Conservation (phyloP, 2,113 vertebrate species). For the Turdus rufiventris region DNA sequence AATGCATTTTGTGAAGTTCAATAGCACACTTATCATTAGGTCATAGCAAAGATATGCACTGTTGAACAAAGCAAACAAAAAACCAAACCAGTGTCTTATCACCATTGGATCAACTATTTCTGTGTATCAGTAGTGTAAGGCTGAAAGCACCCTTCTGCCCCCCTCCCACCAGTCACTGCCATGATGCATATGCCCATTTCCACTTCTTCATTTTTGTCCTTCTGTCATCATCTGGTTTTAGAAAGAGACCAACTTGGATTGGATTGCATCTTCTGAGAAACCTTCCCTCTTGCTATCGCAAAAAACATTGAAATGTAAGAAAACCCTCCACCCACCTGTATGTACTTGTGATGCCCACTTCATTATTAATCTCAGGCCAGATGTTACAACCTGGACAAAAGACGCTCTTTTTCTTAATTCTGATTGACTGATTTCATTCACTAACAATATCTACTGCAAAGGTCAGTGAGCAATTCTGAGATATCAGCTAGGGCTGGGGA, state of each 20-base stretch:
- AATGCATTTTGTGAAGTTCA: slow-evolving; percentile 10
- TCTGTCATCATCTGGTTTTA: background rate
- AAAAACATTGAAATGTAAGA: background rate
- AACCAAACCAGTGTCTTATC: background rate
- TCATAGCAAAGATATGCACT: background rate
- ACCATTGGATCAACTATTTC: background rate
- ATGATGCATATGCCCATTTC: background rate
- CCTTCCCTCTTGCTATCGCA: background rate
- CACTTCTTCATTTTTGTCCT: background rate
- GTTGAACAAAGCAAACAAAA: background rate
- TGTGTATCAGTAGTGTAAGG: background rate
- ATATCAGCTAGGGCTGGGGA: background rate
- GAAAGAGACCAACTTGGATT: accelerated
- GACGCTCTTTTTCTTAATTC: background rate
- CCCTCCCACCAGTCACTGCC: background rate
- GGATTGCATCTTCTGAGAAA: background rate
- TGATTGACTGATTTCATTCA: background rate
- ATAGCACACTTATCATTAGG: background rate
- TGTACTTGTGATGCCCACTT: background rate
- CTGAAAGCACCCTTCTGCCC: background rate
- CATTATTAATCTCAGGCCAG: background rate
- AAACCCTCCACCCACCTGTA: background rate
- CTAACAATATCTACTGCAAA: background rate
- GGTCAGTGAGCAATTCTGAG: background rate
- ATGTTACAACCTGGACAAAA: background rate